phyloP scores from a whole-genome alignment of 2,797 vertebrate species.

The Huso huso region DNA sequence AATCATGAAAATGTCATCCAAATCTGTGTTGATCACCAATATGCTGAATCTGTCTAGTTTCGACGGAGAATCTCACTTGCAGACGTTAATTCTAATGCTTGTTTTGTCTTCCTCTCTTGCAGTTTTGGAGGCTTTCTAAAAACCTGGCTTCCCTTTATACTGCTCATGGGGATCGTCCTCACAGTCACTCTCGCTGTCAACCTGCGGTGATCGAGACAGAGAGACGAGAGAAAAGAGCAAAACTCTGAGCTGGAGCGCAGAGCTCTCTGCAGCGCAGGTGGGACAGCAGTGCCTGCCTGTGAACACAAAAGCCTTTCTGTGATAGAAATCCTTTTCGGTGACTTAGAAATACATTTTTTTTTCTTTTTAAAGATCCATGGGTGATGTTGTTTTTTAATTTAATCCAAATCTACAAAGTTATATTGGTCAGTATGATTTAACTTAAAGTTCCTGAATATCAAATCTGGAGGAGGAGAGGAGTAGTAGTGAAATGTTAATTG shows the following conservation, averaged over 20 bases:
- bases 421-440: too few species aligned
- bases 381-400: too few species aligned
- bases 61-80: too few species aligned
- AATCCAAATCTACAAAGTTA: too few species aligned
- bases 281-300: slow-evolving; percentile 1
- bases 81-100: too few species aligned
- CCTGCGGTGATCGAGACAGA: slow-evolving; percentile 60
- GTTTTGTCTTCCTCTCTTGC: slow-evolving; percentile 28
- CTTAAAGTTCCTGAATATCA: too few species aligned
- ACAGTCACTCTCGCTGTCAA: slow-evolving; percentile 75
- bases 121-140: slow-evolving; percentile 83
- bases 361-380: not conserved
- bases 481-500: too few species aligned
- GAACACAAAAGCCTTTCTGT: not conserved
- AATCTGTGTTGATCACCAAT: too few species aligned
- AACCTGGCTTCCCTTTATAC: slow-evolving; percentile 90
- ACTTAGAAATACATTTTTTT: not conserved
- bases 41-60: too few species aligned
- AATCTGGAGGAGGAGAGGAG: too few species aligned
- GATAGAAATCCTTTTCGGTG: not conserved
- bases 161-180: slow-evolving; percentile 69
- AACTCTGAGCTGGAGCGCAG: not conserved
- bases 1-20: too few species aligned
- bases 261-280: not conserved
- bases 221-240: not conserved